Base-by-base conservation (phyloP, 2,797 vertebrate species). In the Meda fulgida region DNA sequence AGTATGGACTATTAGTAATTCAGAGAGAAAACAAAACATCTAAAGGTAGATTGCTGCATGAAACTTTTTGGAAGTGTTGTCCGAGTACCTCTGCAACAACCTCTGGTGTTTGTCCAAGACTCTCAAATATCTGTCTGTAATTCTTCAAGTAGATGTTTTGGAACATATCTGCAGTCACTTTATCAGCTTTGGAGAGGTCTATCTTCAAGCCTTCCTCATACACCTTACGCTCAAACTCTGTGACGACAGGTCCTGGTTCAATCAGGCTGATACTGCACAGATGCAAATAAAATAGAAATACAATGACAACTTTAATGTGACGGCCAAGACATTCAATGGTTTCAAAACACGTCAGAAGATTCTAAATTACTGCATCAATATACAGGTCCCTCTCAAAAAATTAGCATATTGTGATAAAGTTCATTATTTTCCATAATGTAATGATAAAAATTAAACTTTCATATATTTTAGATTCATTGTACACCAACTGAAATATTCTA, bases 181-280 rank as follows among this genome's bases (percentile, higher is more conserved):
- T 60, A 90, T 97, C 97, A 31, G 95, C 95, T 86, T 94, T 95
- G 71, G 95, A 96, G 81, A 97, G 95, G 83, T 97, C 96, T 73
- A 94, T 95, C 93, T 96, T 96, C 93, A 95, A 38, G 69, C 94
- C 95, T 67, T 97, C 95, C 1, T 96, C 95, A 70, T 91, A 97
- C 46, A 96, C 96, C 90, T 97, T 97, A 51, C 84, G 93, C 91
- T 97, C 96, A 93, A 97, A 96, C 87, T 97, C 96, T 76, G 97
- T 97, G 83, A 96, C 73, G 79, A 97, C 97, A 0, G 97, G 97
- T 14, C 96, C 97, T 13, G 97, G 96, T 89, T 97, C 96, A 84
- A 97, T 96, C 85, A 97, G 92, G 88, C 92, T 97, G 90, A 97
- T 93, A 71, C 97, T 97, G 73, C 34, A 78, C 16, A 78, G 10